These are phyloP conservation scores for Plutella xylostella DNA, from an alignment of 2,888 invertebrate species.

Conservation along the genomic window DNA sequence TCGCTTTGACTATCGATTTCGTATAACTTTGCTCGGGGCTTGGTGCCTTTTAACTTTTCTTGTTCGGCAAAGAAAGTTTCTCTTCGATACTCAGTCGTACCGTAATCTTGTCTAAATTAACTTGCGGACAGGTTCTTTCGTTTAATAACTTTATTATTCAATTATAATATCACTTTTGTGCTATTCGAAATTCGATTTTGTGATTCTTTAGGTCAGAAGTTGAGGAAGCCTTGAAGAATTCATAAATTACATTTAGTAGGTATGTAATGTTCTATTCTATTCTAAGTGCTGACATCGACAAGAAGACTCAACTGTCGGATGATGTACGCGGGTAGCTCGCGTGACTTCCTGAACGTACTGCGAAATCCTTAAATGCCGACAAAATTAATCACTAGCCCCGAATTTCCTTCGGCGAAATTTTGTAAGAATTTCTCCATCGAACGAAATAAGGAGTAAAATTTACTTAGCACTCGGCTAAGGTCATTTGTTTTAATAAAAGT, in stretches of 20 bases:
- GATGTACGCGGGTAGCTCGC: constrained; percentile 44
- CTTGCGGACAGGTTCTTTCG: constrained; percentile 52
- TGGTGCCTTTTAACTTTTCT: constrained; percentile 5
- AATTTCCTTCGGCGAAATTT: constrained; percentile 32
- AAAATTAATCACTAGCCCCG: constrained; percentile 46
- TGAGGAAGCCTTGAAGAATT: neutral
- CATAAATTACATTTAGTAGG: too few relatives aligned
- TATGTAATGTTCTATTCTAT: too few relatives aligned
- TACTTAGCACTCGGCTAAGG: constrained; percentile 6
- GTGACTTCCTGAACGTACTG: constrained; percentile 42
- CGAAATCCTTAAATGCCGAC: constrained; percentile 44
- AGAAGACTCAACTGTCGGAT: constrained; percentile 23
- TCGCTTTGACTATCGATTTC: constrained; percentile 6
- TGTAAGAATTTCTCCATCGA: constrained; percentile 7
- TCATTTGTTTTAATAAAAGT: constrained; percentile 21
- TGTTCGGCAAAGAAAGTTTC: constrained; percentile 7
- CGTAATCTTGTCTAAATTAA: constrained; percentile 52
- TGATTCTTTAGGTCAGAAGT: neutral
- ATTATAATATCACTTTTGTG: neutral
- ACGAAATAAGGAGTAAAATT: neutral
- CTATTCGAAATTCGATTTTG: neutral
- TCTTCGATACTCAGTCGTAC: constrained; percentile 44
- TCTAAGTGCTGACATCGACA: constrained; percentile 9
- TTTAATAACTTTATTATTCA: constrained; percentile 33
- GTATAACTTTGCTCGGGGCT: neutral